Percentiles rank a stretch among this genome's conserved stretches.
Evolutionary conservation across 1,140 invertebrate species (phyloP).

Genomic region (Anastatus disparis): DNA sequence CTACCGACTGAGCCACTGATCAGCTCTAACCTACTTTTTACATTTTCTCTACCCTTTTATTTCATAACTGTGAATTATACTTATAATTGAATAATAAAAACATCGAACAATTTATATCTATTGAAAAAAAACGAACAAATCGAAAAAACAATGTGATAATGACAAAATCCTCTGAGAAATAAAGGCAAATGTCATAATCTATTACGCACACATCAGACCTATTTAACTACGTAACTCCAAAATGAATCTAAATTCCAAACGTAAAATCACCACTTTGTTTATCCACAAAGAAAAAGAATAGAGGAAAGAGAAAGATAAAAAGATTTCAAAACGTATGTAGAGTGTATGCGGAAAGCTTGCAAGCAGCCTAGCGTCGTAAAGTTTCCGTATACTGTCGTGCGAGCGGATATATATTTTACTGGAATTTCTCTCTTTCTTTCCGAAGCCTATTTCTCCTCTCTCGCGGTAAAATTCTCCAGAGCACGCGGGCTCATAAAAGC

Average conservation of each 20-base stretch:
- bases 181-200: too few species aligned
- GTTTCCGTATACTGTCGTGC: not conserved
- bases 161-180: not conserved
- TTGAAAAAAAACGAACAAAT: not conserved
- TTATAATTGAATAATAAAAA: constrained; percentile 4
- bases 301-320: not conserved
- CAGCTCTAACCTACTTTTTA: not conserved
- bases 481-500: constrained; percentile 16
- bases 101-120: too few species aligned
- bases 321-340: not conserved
- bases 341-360: constrained; percentile 3
- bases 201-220: too few species aligned
- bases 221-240: not conserved
- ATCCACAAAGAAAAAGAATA: not conserved
- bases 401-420: not conserved
- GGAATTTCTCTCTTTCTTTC: constrained; percentile 4
- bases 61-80: not conserved
- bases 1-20: too few species aligned
- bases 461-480: constrained; percentile 31
- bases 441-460: too few species aligned
- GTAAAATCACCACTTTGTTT: not conserved
- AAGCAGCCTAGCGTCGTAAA: constrained; percentile 16
- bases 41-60: not conserved
- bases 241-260: not conserved
- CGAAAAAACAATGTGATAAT: not conserved